Conservation (phyloP, 2,888 invertebrate species). For the Chalcis sispes region DNA sequence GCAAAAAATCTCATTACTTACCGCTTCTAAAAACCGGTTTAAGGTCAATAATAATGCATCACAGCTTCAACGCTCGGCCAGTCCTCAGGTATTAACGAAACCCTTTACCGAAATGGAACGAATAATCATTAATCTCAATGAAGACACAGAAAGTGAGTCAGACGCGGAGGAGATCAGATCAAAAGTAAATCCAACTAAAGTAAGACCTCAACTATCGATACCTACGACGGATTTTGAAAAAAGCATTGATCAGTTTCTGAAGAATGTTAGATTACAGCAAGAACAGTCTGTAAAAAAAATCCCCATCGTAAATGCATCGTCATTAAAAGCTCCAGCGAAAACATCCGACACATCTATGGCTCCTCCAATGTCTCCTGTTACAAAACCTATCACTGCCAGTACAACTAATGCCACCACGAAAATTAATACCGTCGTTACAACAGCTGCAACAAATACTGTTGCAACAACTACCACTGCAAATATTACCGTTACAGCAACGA, state of each 20-base stretch:
- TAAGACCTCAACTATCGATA: slow-evolving; percentile 59
- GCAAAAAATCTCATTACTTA: slow-evolving; percentile 60
- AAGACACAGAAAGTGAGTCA: slow-evolving; percentile 71
- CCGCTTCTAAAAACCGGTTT: slow-evolving; percentile 23
- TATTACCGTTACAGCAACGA: no score
- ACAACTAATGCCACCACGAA: slow-evolving; percentile 7
- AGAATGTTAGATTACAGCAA: slow-evolving; percentile 69
- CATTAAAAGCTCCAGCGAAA: neutral
- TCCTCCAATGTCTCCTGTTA: neutral
- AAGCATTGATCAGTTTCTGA: slow-evolving; percentile 71
- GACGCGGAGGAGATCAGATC: slow-evolving; percentile 56
- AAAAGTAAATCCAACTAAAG: slow-evolving; percentile 28
- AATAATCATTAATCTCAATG: slow-evolving; percentile 70
- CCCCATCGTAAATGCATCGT: neutral
- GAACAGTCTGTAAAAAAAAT: slow-evolving; percentile 62
- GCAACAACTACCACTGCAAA: neutral
- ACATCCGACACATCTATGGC: neutral
- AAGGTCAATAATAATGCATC: slow-evolving; percentile 34
- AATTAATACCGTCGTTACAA: neutral
- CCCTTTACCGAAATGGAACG: slow-evolving; percentile 55
- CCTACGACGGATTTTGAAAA: slow-evolving; percentile 72
- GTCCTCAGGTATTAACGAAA: slow-evolving; percentile 30
- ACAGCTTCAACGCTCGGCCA: neutral
- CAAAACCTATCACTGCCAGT: neutral
- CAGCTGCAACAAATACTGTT: neutral